Evolutionary conservation across 2,113 vertebrate species (phyloP), one percentile per base, ranked within the genome.

Genomic region (Eulemur rufifrons): DNA sequence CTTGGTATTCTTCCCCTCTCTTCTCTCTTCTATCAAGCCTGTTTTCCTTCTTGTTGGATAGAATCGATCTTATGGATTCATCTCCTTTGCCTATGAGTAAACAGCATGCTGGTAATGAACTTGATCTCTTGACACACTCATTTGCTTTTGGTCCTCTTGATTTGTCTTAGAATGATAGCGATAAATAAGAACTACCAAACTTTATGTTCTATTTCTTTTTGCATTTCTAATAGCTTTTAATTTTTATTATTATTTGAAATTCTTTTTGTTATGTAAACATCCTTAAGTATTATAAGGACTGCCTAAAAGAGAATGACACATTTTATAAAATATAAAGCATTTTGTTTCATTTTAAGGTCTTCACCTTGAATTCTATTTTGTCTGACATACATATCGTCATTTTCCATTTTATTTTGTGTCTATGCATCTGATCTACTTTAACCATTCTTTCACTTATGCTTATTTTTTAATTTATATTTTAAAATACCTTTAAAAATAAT

Each of bases 131-230:
- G n/a, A 77, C 23, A 47, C 6, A 39, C 18, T 78, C 42, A 64
- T 68, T 96, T 89, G 63, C 37, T 78, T 97, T 92, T 78, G 78
- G n/a, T 89, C 37, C 50, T 47, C 34, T 39, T 59, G 39, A 95
- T 95, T 73, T 86, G 34, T 86, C 63, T 27, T 89, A 74, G 68
- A 92, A 83, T 50, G 29, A 94, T 45, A 74, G 42, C 76, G 56
- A 83, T 95, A 52, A 95, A 59, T 76, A 89, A 29, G 4, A 86
- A 20, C 27, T 42, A 56, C 25, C 61, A 78, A 50, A 74, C 11
- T 86, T 89, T 78, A 77, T 63, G 34, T 86, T 96, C 50, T 93
- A 63, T 63, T 77, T 95, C 20, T 86, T 71, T 56, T 80, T 87
- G 23, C 5, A 91, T 95, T 82, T 95, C 42, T 86, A 95, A 64